These are phyloP conservation scores for Poeciliopsis paucimaculata DNA, from an alignment of 2,797 vertebrate genomes.

Conservation along the genomic window DNA sequence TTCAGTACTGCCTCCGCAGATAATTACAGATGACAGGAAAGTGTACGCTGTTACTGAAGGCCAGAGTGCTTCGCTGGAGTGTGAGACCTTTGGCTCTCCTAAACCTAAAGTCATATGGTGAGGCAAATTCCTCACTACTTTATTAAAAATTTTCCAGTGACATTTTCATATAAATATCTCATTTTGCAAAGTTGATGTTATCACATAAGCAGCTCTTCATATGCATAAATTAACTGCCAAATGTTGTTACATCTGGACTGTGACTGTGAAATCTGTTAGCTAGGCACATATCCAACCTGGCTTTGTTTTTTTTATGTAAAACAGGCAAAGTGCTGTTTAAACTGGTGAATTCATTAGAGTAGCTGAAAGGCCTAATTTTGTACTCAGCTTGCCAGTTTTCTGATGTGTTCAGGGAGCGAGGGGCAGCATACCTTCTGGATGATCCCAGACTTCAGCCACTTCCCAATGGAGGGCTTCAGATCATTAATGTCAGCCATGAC, in stretches of 20 bases:
- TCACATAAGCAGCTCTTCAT: conserved; percentile 34
- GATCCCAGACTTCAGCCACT: conserved; percentile 81
- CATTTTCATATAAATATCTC: background rate
- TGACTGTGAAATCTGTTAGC: conserved; percentile 36
- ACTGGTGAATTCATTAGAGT: conserved; percentile 17
- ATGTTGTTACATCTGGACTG: conserved; percentile 59
- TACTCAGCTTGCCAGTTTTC: conserved; percentile 5
- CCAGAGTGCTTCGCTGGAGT: conserved; percentile 81
- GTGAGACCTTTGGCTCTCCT: conserved; percentile 89
- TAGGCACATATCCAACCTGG: conserved; percentile 35
- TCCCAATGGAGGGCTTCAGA: conserved; percentile 83
- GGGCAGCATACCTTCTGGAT: conserved; percentile 68
- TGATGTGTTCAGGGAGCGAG: conserved; percentile 66
- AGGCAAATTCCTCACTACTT: conserved; percentile 48
- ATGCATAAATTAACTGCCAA: conserved; percentile 62
- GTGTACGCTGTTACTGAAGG: conserved; percentile 82
- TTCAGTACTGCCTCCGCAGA: conserved; percentile 87
- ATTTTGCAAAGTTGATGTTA: conserved; percentile 29
- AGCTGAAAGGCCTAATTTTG: conserved; percentile 9
- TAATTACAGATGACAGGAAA: conserved; percentile 82
- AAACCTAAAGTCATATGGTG: conserved; percentile 87
- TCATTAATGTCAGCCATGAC: conserved; percentile 76
- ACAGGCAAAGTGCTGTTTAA: conserved; percentile 18
- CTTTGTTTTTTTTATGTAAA: conserved; percentile 35
- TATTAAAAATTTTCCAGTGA: background rate